These are phyloP conservation scores for Caranx melampygus DNA, from an alignment of 2,113 vertebrate species.

Conservation along the genomic window DNA sequence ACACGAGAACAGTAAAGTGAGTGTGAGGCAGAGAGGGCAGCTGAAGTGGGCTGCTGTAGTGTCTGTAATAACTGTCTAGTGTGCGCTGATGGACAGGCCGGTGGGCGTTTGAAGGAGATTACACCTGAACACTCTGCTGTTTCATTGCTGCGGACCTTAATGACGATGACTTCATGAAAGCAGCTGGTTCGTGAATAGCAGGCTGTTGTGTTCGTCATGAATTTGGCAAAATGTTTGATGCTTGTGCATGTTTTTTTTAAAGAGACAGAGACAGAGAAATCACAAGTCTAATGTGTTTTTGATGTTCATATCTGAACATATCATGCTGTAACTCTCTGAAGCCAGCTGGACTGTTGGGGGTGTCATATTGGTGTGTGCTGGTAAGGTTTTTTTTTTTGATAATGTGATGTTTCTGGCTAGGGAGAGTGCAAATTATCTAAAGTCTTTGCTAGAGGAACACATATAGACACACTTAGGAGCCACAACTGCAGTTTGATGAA, in stretches of 20 bases:
- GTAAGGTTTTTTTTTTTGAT: neutral
- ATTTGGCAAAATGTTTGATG: constrained; percentile 18
- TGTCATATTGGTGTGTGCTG: neutral
- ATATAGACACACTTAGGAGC: neutral
- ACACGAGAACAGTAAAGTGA: constrained; percentile 49
- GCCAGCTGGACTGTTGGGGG: neutral
- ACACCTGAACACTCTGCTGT: constrained; percentile 56
- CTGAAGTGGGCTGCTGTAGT: constrained; percentile 62
- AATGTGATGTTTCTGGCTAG: neutral
- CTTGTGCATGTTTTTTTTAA: neutral
- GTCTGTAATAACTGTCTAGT: constrained; percentile 68
- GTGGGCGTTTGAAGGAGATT: constrained; percentile 76
- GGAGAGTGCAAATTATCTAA: neutral
- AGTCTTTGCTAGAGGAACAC: neutral
- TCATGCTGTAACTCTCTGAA: neutral
- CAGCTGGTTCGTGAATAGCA: constrained; percentile 32
- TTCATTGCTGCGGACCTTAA: constrained; percentile 45
- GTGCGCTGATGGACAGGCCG: constrained; percentile 56
- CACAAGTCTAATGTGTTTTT: neutral
- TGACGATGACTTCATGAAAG: constrained; percentile 46
- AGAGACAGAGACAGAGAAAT: neutral
- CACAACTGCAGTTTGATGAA: neutral
- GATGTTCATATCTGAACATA: constrained; percentile 1
- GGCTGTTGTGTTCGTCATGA: constrained; percentile 9
- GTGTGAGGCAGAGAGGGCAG: constrained; percentile 48